Base-by-base conservation (phyloP, 2,797 vertebrate species). In the Champsocephalus gunnari region DNA sequence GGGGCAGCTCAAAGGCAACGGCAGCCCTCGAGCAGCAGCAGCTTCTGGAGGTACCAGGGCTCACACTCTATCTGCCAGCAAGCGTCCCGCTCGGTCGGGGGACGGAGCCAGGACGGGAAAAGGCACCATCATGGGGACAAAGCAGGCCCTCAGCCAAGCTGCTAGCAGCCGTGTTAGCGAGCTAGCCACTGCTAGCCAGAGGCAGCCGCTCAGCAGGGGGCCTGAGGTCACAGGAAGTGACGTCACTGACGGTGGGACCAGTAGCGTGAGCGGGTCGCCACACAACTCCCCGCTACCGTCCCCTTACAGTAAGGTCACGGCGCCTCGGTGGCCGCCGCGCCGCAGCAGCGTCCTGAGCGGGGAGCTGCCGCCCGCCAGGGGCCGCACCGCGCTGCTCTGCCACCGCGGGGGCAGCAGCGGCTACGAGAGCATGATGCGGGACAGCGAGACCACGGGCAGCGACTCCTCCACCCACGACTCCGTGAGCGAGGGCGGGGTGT, bases 251-350 rank as follows among this genome's bases (percentile, higher is more conserved):
- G 94, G 94, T 0, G 94, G 95, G 2, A 91, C 94, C 9, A 91
- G 92, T 5, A 91, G 92, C 5, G 77, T 94, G n/a, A 92, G 92
- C 0, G 94, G 94, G 4, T 84, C 56, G 2, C 74, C 82, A 13
- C 86, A 79, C 0, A 93, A 89, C 1, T 89, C 85, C 1, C 86
- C 84, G 0, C 88, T 97, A 63, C 97, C 97, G 0, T 99, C 98
- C 0, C 98, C 98, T 0, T 99, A 99, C 91, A 99, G 97, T 92
- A 99, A 96, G 88, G 96, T 99, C 83, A 99, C 98, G 0, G 96
- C 97, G 0, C 97, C 97, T 0, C 94, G 96, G 12, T 85, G 95
- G 80, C 97, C 97, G 0, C 97, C 97, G 89, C 95, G 97, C 72
- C 95, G 95, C 91, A 98, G 97, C 94, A 99, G 97, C 0, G 97